Conservation (phyloP, 1,140 invertebrate genomes). For the Lepeophtheirus salmonis region DNA sequence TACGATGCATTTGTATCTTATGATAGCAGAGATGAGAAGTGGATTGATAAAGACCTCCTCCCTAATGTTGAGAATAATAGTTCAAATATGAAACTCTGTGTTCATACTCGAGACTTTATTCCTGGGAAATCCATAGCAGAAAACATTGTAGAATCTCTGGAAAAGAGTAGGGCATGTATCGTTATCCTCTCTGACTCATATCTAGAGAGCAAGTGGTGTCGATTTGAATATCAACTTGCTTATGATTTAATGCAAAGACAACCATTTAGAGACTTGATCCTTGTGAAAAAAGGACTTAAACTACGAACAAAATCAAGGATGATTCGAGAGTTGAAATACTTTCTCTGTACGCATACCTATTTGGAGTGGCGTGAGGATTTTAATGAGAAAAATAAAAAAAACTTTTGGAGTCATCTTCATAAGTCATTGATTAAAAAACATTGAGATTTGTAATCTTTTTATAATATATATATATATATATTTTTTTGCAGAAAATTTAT, state of each 20-base stretch:
- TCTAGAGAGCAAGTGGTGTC: conserved; percentile 13
- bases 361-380: not conserved
- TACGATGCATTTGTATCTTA: conserved; percentile 10
- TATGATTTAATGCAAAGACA: not conserved
- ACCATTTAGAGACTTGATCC: not conserved
- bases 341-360: not conserved
- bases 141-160: conserved; percentile 3
- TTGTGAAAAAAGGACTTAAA: not conserved
- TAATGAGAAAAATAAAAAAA: not conserved
- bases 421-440: not conserved
- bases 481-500: too few relatives aligned
- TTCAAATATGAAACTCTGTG: not conserved
- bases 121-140: conserved; percentile 3
- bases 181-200: conserved; percentile 10
- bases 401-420: not conserved
- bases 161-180: conserved; percentile 2
- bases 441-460: not conserved
- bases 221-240: conserved; percentile 6
- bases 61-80: conserved; percentile 1
- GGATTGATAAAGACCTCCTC: not conserved
- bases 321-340: not conserved
- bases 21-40: not conserved
- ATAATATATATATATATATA: not conserved
- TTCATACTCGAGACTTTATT: conserved; percentile 9
- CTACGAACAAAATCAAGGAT: not conserved